Conservation (phyloP, 2,888 invertebrate species). For the Stictocephala bisonia region DNA sequence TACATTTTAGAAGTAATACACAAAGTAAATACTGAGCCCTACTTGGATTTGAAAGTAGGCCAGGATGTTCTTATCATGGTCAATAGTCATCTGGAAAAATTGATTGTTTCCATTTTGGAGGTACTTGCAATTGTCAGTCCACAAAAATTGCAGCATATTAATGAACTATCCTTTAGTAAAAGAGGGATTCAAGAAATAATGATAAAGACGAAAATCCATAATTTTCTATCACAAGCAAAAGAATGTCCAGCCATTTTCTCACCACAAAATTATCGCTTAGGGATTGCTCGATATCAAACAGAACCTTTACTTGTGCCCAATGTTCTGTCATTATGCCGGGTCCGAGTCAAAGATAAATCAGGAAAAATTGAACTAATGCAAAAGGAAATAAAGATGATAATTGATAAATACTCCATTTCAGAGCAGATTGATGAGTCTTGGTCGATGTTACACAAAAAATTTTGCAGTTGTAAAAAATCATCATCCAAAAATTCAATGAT, state of each 20-base stretch:
- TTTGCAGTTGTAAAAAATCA: conserved; percentile 3
- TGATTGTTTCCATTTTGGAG: conserved; percentile 9
- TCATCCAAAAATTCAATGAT: neutral
- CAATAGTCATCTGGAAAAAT: conserved; percentile 9
- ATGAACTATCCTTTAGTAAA: neutral
- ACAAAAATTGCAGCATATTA: conserved; percentile 4
- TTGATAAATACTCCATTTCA: neutral
- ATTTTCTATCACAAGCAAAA: conserved; percentile 9
- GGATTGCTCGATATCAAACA: neutral
- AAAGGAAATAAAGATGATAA: conserved; percentile 5
- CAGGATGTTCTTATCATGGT: conserved; percentile 22
- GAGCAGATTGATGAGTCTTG: conserved; percentile 6
- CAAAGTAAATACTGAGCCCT: neutral
- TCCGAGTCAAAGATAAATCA: conserved; percentile 14
- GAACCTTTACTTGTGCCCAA: conserved; percentile 1
- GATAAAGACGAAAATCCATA: conserved; percentile 13
- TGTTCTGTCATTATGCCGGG: neutral
- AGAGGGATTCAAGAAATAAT: conserved; percentile 28
- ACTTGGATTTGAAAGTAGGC: neutral
- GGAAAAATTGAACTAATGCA: conserved; percentile 16
- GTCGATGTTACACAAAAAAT: conserved; percentile 17
- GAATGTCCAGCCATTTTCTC: neutral
- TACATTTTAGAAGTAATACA: conserved; percentile 17
- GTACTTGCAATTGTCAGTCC: conserved; percentile 33
- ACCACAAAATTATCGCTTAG: conserved; percentile 5